Percentiles rank a stretch among this genome's conserved stretches.
These are phyloP conservation scores for Zosterops borbonicus DNA, from an alignment of 2,113 vertebrate genomes.

Conservation along the genomic window DNA sequence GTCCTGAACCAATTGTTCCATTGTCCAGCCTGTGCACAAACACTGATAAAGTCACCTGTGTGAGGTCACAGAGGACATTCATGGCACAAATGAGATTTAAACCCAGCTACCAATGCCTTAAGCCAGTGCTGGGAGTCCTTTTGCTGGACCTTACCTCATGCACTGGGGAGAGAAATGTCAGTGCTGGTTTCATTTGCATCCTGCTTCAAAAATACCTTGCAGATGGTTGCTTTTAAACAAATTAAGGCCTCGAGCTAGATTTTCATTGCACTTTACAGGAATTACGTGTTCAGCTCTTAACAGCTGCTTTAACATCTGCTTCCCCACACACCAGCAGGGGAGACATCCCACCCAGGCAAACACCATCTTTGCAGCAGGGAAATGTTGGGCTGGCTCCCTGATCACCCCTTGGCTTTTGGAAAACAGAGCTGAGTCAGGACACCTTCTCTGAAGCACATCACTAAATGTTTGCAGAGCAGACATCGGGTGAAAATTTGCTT, in stretches of 20 bases:
- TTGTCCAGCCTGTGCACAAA: not conserved
- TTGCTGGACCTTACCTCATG: not conserved
- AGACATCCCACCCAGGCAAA: not conserved
- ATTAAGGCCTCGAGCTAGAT: not conserved
- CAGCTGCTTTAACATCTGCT: slow-evolving; percentile 45
- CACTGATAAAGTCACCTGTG: not conserved
- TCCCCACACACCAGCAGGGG: not conserved
- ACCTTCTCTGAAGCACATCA: not conserved
- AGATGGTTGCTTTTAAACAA: slow-evolving; percentile 37
- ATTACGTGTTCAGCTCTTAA: not conserved
- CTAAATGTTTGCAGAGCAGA: not conserved
- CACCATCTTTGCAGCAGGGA: not conserved
- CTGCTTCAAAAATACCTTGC: not conserved
- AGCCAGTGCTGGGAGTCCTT: not conserved
- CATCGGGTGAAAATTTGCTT: not conserved
- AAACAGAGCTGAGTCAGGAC: not conserved
- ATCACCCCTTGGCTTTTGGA: not conserved
- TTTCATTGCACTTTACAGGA: not conserved
- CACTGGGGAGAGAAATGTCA: not conserved
- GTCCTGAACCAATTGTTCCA: not conserved
- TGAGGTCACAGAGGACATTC: slow-evolving; percentile 28
- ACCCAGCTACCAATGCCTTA: not conserved
- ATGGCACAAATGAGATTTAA: not conserved
- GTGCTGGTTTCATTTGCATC: not conserved
- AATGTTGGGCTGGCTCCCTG: not conserved